Evolutionary conservation across 2,797 vertebrate species (phyloP).

Genomic region (Astyanax mexicanus): DNA sequence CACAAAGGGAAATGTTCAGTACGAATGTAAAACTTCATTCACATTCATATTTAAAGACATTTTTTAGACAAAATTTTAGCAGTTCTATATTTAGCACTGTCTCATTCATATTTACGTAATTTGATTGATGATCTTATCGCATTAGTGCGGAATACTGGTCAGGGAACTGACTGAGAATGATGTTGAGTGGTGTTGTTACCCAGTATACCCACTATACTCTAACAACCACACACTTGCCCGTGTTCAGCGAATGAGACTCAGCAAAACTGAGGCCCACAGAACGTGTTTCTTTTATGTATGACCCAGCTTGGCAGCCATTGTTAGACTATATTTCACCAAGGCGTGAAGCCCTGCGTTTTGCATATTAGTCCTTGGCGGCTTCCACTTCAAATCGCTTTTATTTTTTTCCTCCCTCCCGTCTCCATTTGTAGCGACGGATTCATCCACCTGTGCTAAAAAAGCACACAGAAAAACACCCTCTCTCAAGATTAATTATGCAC

Average conservation of each 20-base stretch:
- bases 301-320: background rate
- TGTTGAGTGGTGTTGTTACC: no score
- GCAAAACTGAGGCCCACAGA: background rate
- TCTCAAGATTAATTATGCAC: conserved; percentile 83
- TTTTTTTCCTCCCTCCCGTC: conserved; percentile 54
- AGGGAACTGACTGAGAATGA: no score
- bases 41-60: no score
- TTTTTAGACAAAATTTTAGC: no score
- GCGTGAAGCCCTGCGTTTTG: background rate
- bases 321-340: background rate
- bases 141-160: no score
- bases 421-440: conserved; percentile 69
- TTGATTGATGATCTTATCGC: no score
- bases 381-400: conserved; percentile 6
- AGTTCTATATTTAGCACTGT: no score
- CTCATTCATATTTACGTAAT: no score
- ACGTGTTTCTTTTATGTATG: background rate
- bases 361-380: conserved; percentile 21
- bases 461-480: conserved; percentile 67
- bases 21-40: no score
- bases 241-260: background rate
- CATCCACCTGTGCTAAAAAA: conserved; percentile 70
- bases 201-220: no score
- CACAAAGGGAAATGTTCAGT: no score
- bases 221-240: background rate